Conservation (phyloP, 2,797 vertebrate genomes). For the Chrosomus eos region DNA sequence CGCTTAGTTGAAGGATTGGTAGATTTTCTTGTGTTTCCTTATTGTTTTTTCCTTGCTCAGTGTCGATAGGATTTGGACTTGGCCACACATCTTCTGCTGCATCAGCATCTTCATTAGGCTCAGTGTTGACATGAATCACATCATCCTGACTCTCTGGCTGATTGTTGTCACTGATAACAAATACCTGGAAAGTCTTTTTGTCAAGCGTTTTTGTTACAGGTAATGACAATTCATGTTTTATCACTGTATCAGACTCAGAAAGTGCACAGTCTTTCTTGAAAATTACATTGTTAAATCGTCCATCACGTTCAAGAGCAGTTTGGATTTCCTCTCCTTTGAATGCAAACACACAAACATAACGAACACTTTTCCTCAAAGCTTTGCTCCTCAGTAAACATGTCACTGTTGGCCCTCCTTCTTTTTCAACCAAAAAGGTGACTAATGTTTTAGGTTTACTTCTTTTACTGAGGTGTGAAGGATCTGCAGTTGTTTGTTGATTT, state of each 20-base stretch:
- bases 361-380: accelerated
- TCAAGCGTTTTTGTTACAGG: conserved; percentile 12
- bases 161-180: background rate
- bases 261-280: conserved; percentile 9
- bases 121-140: background rate
- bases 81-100: background rate
- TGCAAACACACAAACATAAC: conserved; percentile 59
- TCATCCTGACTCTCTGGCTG: background rate
- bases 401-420: background rate
- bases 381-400: conserved; percentile 47
- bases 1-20: background rate
- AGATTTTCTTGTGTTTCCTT: background rate
- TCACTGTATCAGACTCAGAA: accelerated
- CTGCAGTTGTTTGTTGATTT: no score
- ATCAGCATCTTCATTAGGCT: background rate
- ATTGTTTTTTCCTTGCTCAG: background rate
- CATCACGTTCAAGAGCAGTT: conserved; percentile 65
- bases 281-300: conserved; percentile 10
- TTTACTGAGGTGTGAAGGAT: background rate
- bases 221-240: background rate
- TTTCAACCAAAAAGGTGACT: no score
- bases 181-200: conserved; percentile 38
- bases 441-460: no score
- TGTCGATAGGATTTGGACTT: background rate
- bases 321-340: conserved; percentile 60